These are phyloP conservation scores for Pseudomyrmex dendroicus DNA, from an alignment of 1,140 invertebrate species.

Conservation along the genomic window DNA sequence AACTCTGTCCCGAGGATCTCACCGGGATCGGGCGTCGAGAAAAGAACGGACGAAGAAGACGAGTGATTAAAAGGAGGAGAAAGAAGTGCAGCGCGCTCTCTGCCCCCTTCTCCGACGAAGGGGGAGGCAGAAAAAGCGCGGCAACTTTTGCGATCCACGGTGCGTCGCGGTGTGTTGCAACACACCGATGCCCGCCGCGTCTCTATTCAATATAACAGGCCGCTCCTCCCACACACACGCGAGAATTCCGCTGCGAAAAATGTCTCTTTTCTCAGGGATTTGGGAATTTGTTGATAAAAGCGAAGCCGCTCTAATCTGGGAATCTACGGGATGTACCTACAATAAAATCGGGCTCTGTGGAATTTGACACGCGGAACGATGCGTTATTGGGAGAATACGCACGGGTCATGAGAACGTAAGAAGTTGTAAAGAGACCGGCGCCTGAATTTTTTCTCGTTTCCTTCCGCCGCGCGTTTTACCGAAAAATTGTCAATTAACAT, in stretches of 20 bases:
- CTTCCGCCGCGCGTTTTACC: background rate
- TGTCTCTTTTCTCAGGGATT: background rate
- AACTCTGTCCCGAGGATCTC: slow-evolving; percentile 47
- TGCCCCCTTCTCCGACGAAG: background rate
- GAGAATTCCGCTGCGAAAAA: slow-evolving; percentile 26
- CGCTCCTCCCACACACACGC: background rate
- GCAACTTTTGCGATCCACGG: slow-evolving; percentile 38
- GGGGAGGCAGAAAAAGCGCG: slow-evolving; percentile 42
- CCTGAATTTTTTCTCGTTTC: background rate
- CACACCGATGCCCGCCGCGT: background rate
- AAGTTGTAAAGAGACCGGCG: background rate
- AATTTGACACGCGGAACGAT: slow-evolving; percentile 8
- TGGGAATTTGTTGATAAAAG: slow-evolving; percentile 13
- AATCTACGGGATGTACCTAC: background rate
- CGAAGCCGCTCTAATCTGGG: slow-evolving; percentile 3
- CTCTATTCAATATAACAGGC: background rate
- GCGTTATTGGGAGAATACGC: background rate
- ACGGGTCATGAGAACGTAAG: too few relatives aligned
- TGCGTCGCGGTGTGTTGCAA: background rate
- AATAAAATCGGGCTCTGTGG: slow-evolving; percentile 21
- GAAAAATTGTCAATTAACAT: background rate
- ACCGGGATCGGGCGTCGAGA: slow-evolving; percentile 46
- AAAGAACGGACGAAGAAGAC: slow-evolving; percentile 19
- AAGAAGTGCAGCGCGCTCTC: background rate
- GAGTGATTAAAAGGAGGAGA: background rate